Conservation (phyloP, 2,797 vertebrate genomes). For the Antrozous pallidus region DNA sequence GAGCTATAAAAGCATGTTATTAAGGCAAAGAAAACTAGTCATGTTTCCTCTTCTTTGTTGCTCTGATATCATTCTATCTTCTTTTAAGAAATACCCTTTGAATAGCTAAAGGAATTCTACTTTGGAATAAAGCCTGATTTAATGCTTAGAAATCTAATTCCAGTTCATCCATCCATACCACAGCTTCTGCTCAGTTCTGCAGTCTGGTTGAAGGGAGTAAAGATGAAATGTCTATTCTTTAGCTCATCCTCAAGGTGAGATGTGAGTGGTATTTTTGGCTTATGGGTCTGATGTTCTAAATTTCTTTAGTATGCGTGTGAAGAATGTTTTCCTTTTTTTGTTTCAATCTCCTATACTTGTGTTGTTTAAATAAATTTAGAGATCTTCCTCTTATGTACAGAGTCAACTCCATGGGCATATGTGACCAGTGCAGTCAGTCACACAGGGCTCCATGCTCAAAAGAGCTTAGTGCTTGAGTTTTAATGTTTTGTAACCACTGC, state of each 20-base stretch:
- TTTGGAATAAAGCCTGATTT: constrained; percentile 73
- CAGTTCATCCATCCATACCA: constrained; percentile 25
- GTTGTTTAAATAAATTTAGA: constrained; percentile 56
- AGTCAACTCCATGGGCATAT: background rate
- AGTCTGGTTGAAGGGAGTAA: constrained; percentile 11
- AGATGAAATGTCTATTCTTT: background rate
- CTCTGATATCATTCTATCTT: constrained; percentile 65
- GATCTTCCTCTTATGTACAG: constrained; percentile 62
- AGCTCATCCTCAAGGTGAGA: constrained; percentile 50
- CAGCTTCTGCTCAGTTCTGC: constrained; percentile 56
- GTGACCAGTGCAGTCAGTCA: background rate
- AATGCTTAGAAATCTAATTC: constrained; percentile 61
- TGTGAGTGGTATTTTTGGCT: constrained; percentile 45
- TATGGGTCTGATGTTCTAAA: background rate
- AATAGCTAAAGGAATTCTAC: constrained; percentile 73
- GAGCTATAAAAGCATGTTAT: constrained; percentile 64
- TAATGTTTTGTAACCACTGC: background rate
- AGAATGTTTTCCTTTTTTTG: constrained; percentile 65
- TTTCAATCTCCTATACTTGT: constrained; percentile 49
- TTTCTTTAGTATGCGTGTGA: background rate
- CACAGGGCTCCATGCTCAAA: background rate
- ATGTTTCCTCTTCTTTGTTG: constrained; percentile 54
- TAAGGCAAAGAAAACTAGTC: constrained; percentile 46
- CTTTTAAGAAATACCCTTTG: constrained; percentile 72
- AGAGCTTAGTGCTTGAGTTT: background rate